Percentiles rank a stretch among this genome's conserved stretches.
These are phyloP conservation scores for Anseranas semipalmata DNA, from an alignment of 2,113 vertebrate genomes.

Conservation along the genomic window DNA sequence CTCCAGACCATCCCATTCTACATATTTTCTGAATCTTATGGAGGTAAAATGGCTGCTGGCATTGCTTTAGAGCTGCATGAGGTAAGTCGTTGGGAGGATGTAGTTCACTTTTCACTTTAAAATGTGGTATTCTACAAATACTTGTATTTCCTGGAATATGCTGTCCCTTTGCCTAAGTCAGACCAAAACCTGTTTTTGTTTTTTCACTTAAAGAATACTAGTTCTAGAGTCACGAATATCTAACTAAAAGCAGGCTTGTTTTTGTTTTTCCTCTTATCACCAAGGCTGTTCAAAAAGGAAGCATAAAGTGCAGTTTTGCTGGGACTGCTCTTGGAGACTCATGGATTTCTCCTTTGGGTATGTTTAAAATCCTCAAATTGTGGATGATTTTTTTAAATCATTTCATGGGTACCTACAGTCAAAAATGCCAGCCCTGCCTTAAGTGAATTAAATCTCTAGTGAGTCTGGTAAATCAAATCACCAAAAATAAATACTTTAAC, in stretches of 20 bases:
- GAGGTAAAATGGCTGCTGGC: constrained; percentile 96
- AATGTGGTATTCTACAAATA: not conserved
- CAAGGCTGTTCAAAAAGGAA: constrained; percentile 82
- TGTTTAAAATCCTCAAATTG: constrained; percentile 43
- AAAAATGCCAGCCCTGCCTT: not conserved
- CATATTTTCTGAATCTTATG: constrained; percentile 97
- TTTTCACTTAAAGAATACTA: not conserved
- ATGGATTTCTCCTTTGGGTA: constrained; percentile 96
- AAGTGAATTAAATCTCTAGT: not conserved
- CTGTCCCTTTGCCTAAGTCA: not conserved
- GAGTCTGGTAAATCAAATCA: not conserved
- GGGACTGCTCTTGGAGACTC: constrained; percentile 94
- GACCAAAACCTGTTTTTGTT: not conserved
- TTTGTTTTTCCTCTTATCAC: not conserved
- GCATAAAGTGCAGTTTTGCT: constrained; percentile 88
- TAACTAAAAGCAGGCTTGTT: not conserved
- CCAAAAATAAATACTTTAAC: not conserved
- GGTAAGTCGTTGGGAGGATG: constrained; percentile 69
- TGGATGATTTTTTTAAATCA: not conserved
- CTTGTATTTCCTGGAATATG: not conserved
- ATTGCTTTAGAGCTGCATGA: constrained; percentile 85
- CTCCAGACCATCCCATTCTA: constrained; percentile 89
- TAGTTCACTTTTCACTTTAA: not conserved
- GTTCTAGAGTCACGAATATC: not conserved
- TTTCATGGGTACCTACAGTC: not conserved